Evolutionary conservation across 2,797 vertebrate species (phyloP).

Genomic region (Phaenicophaeus curvirostris): DNA sequence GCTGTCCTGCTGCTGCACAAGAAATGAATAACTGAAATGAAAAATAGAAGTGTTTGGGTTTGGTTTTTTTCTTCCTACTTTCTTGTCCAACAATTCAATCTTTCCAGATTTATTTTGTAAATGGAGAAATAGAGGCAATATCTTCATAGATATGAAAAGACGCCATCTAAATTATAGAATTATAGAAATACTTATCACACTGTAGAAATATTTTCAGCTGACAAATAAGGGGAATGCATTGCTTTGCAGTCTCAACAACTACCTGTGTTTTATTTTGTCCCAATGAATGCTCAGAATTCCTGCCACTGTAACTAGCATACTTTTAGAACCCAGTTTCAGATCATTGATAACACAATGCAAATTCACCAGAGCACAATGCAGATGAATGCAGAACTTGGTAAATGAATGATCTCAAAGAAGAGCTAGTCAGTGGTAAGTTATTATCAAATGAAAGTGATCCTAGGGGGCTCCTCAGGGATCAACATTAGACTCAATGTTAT

Average conservation of each 20-base stretch:
- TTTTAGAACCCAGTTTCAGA: neutral
- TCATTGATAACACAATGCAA: neutral
- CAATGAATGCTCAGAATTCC: neutral
- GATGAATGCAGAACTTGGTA: neutral
- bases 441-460: conserved; percentile 1
- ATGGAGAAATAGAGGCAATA: neutral
- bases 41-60: neutral
- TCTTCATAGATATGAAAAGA: neutral
- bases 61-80: neutral
- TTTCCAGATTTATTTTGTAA: neutral
- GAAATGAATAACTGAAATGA: neutral
- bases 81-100: neutral
- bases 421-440: conserved; percentile 39
- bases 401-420: conserved; percentile 15
- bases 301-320: neutral
- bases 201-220: conserved; percentile 10
- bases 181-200: neutral
- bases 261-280: neutral
- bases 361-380: neutral
- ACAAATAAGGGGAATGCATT: neutral
- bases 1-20: neutral
- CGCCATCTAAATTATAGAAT: neutral
- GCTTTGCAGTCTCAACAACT: neutral
- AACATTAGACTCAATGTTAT: conserved; percentile 20
- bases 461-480: conserved; percentile 22